Conservation (phyloP, 2,888 invertebrate genomes). For the Gryllus longicercus region DNA sequence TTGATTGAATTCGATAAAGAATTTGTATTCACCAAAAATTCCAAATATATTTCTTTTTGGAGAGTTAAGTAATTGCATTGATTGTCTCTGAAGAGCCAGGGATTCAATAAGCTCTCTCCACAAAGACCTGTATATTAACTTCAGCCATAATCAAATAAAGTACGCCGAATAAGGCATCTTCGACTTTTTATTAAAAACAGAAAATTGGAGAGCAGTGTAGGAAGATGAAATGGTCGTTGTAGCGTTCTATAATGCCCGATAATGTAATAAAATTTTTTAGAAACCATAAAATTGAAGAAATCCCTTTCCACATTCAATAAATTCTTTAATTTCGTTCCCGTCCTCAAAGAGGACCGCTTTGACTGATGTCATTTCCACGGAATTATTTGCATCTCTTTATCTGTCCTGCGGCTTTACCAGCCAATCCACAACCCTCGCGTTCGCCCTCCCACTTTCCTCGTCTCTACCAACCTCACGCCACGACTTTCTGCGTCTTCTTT, state of each 20-base stretch:
- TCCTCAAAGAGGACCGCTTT: constrained; percentile 6
- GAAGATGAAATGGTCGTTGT: neutral
- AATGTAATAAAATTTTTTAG: neutral
- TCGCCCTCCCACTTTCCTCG: too few relatives aligned
- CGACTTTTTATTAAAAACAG: constrained; percentile 8
- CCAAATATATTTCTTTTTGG: neutral
- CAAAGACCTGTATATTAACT: neutral
- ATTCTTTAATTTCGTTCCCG: constrained; percentile 1
- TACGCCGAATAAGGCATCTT: constrained; percentile 17
- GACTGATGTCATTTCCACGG: constrained; percentile 8
- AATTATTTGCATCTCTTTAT: constrained; percentile 17
- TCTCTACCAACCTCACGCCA: too few relatives aligned
- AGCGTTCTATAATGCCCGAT: neutral
- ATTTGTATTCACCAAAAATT: neutral
- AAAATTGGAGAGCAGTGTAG: constrained; percentile 6
- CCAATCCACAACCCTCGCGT: neutral
- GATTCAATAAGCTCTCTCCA: neutral
- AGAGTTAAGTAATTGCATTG: neutral
- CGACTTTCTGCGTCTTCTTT: too few relatives aligned
- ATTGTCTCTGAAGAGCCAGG: neutral
- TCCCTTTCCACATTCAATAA: constrained; percentile 17
- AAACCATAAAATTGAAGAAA: constrained; percentile 17
- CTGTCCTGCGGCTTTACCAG: neutral
- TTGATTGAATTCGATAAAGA: neutral
- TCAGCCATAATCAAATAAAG: neutral